Conservation (phyloP, 1,140 invertebrate species). For the Heliconius congener region DNA sequence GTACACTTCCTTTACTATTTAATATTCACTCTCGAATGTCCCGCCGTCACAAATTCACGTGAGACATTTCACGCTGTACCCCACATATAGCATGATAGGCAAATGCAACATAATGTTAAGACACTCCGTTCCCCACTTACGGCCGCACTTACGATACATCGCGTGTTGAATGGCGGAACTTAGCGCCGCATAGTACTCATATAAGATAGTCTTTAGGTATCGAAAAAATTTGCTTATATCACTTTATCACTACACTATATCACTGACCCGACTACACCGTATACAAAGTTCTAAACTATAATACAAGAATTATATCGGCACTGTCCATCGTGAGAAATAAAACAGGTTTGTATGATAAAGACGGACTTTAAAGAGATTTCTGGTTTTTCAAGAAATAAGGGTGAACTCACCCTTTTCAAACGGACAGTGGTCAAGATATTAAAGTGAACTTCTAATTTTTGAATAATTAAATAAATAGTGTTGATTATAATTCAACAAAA, state of each 20-base stretch:
- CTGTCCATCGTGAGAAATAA: neutral
- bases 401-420: neutral
- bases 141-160: too few species aligned
- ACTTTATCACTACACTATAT: neutral
- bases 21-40: too few species aligned
- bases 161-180: too few species aligned
- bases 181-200: too few species aligned
- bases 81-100: too few species aligned
- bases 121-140: too few species aligned
- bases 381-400: neutral
- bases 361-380: neutral
- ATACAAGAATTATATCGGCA: neutral
- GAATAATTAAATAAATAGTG: too few species aligned
- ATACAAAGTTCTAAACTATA: neutral
- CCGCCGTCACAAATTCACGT: too few species aligned
- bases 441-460: neutral
- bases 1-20: too few species aligned
- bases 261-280: neutral
- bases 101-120: too few species aligned
- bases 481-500: too few species aligned
- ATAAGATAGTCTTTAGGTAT: neutral
- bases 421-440: neutral
- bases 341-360: neutral
- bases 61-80: too few species aligned
- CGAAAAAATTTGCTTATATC: neutral